A percentile compares a stretch with the other conserved stretches of the same genome.
phyloP scores from a whole-genome alignment of 2,797 vertebrate genomes.

The Neosalanx taihuensis region DNA sequence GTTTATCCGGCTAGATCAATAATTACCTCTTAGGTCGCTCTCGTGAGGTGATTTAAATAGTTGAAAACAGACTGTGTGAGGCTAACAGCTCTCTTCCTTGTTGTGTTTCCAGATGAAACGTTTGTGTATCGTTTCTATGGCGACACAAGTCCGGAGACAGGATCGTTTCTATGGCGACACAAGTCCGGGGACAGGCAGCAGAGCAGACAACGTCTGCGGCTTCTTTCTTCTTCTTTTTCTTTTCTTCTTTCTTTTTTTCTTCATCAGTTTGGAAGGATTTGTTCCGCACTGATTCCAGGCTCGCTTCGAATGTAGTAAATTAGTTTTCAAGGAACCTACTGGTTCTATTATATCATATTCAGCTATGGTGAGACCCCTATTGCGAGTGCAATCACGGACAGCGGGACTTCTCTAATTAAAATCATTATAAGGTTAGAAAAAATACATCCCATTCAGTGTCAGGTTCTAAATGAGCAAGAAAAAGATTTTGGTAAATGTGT shows the following conservation, averaged over 20 bases:
- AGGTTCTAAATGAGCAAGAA: too few species aligned
- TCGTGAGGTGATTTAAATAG: not conserved
- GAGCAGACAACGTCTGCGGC: not conserved
- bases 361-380: constrained; percentile 49
- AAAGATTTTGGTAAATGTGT: too few species aligned
- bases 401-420: constrained; percentile 66
- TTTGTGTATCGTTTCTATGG: constrained; percentile 56
- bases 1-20: not conserved
- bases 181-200: constrained; percentile 52
- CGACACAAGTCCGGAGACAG: constrained; percentile 59
- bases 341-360: constrained; percentile 34
- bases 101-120: not conserved
- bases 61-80: not conserved
- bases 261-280: not conserved
- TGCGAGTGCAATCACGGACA: constrained; percentile 56
- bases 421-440: constrained; percentile 41
- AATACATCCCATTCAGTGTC: not conserved
- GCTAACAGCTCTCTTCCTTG: not conserved
- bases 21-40: constrained; percentile 2
- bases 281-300: too few species aligned
- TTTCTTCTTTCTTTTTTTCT: too few species aligned
- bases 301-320: constrained; percentile 25
- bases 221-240: not conserved
- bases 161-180: constrained; percentile 50
- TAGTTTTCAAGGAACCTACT: constrained; percentile 44